A percentile compares a stretch with the other conserved stretches of the same genome.
phyloP scores from a whole-genome alignment of 2,888 invertebrate species.

The Onchidella celtica region DNA sequence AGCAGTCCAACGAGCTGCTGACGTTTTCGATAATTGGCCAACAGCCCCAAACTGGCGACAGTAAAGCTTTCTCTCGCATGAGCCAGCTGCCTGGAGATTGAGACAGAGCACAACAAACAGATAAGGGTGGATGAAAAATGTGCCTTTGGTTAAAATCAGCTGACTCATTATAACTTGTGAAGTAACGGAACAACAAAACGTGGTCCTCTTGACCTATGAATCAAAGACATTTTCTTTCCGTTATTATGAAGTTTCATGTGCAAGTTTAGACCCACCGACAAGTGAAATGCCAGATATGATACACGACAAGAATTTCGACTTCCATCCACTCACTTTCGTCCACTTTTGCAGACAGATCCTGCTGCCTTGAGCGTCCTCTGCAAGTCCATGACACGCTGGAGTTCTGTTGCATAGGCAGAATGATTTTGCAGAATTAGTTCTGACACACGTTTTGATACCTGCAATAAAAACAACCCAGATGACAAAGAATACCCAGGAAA shows the following conservation, averaged over 20 bases:
- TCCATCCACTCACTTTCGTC: constrained; percentile 74
- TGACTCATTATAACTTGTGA: background rate
- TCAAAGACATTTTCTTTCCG: too few species aligned
- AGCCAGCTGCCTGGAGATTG: constrained; percentile 82
- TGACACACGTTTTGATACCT: constrained; percentile 92
- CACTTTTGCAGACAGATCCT: constrained; percentile 74
- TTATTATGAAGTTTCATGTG: too few species aligned
- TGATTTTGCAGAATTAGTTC: constrained; percentile 96
- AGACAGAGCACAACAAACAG: background rate
- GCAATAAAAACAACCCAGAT: background rate
- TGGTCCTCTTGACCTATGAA: too few species aligned
- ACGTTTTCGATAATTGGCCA: constrained; percentile 94
- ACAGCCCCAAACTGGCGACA: constrained; percentile 91
- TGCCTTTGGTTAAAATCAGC: background rate
- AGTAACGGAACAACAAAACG: too few species aligned
- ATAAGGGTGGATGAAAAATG: too few species aligned
- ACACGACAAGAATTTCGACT: too few species aligned
- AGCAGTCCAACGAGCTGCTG: constrained; percentile 91
- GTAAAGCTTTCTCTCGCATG: constrained; percentile 91
- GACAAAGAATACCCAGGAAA: too few species aligned
- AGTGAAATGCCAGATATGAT: too few species aligned
- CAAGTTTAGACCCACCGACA: too few species aligned
- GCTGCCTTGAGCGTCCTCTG: constrained; percentile 77
- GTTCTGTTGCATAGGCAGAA: constrained; percentile 91
- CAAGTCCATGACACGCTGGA: constrained; percentile 83